phyloP scores from a whole-genome alignment of 2,888 invertebrate species.

The Pycnomerus fuliginosus region DNA sequence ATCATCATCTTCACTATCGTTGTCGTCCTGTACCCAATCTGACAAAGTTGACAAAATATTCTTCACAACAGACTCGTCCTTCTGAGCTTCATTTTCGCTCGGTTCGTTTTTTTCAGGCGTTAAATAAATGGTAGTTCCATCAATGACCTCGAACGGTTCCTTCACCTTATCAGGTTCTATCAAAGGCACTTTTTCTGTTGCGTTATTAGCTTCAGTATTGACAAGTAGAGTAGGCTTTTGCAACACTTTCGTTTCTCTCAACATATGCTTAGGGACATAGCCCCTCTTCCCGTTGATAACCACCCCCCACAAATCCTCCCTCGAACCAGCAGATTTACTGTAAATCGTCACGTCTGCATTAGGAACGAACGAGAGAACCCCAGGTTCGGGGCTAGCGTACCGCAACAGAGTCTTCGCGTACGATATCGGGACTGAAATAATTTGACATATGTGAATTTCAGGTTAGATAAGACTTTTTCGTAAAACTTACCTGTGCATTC shows the following conservation, averaged over 20 bases:
- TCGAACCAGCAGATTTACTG: constrained; percentile 70
- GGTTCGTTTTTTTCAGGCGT: constrained; percentile 25
- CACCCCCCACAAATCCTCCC: constrained; percentile 66
- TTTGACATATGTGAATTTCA: constrained; percentile 36
- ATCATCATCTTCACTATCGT: constrained; percentile 30
- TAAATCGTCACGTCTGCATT: constrained; percentile 62
- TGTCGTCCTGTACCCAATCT: constrained; percentile 24
- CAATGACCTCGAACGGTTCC: constrained; percentile 56
- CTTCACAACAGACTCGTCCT: too few relatives aligned
- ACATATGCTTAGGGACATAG: constrained; percentile 61
- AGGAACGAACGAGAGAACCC: constrained; percentile 61
- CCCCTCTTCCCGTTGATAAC: constrained; percentile 68
- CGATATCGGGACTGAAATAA: constrained; percentile 62
- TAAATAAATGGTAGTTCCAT: constrained; percentile 65
- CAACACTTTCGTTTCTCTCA: constrained; percentile 62
- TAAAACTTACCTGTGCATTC: constrained; percentile 65
- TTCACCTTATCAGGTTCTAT: constrained; percentile 40
- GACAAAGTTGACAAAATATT: constrained; percentile 26
- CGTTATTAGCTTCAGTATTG: constrained; percentile 49
- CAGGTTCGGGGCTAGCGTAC: constrained; percentile 59
- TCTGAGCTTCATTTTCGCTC: constrained; percentile 8
- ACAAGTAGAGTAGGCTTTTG: constrained; percentile 50
- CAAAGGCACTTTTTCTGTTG: constrained; percentile 22
- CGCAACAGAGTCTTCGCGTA: constrained; percentile 59
- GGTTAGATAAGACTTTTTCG: constrained; percentile 32